phyloP scores from a whole-genome alignment of 53 echinoderm and acorn worm species.

The Hippasteria phrygiana region DNA sequence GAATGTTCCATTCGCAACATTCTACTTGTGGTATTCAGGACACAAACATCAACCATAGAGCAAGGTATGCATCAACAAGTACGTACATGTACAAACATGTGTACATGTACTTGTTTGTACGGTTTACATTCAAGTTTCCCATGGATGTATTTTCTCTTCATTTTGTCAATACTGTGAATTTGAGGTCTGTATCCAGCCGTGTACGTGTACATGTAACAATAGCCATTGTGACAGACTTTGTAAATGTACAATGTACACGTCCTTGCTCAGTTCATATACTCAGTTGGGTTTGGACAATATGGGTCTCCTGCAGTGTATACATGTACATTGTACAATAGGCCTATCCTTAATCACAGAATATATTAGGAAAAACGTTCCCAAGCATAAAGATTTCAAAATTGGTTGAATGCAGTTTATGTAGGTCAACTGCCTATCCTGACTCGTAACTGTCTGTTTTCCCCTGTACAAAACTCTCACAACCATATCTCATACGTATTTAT shows the following conservation, averaged over 20 bases:
- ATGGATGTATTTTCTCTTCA: too few relatives aligned
- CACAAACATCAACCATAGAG: background rate
- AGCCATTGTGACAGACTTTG: background rate
- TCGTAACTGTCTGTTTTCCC: too few relatives aligned
- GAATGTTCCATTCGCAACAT: background rate
- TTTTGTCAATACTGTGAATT: background rate
- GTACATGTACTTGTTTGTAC: background rate
- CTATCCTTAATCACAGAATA: background rate
- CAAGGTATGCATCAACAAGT: too few relatives aligned
- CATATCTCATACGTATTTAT: too few relatives aligned
- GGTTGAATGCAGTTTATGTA: too few relatives aligned
- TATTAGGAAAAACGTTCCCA: background rate
- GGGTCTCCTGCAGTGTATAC: background rate
- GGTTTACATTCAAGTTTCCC: too few relatives aligned
- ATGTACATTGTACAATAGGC: too few relatives aligned
- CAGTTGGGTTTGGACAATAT: slow-evolving; percentile 30
- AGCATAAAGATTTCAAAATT: background rate
- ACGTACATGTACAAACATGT: background rate
- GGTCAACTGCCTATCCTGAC: too few relatives aligned
- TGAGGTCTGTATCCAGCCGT: background rate
- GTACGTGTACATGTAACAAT: background rate
- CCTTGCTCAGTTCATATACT: slow-evolving; percentile 47
- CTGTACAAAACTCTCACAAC: too few relatives aligned
- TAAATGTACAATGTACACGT: background rate
- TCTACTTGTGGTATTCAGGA: background rate